Base-by-base conservation (phyloP, 2,888 invertebrate species). In the Brenthis ino region DNA sequence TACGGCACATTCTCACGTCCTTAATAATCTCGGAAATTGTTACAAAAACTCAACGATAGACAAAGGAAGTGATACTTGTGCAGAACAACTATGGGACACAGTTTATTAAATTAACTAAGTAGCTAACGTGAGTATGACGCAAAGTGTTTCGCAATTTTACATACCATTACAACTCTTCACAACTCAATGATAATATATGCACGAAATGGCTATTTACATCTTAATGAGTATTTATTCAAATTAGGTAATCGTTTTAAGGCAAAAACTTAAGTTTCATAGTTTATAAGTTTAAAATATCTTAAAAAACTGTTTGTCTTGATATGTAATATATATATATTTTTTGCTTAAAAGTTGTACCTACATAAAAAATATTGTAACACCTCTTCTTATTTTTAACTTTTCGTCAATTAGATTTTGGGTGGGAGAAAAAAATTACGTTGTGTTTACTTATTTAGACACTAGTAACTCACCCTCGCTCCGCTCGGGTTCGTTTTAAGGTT, bases 21-120 rank as follows among this genome's bases (percentile, higher is more conserved):
- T 81, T 91, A 91, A 89, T 91, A 89, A 85, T 83, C 85, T 89
- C 89, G 91, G 91, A 91, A 91, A 89, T 82, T 80, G 82, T 87
- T 87, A 89, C 89, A 92, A 91, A 91, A 91, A 90, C 88, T 79
- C 79, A 88, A 82, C 77, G 79, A 81, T 80, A 87, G 84, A 90
- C 91, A 91, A 91, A 91, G 86, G 85, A 87, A 88, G 86, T 82
- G 85, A 88, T 84, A 82, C 85, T 71, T 73, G 74, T 80, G 82
- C 81, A 84, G 85, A 85, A 85, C 84, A 81, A 77, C 80, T 83
- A 84, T 84, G 82, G 78, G 82, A 85, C 85, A 81, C 69, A 67
- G 73, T 67, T 77, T 74, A 78, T 76, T 77, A 74, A 75, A 74
- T 76, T 77, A 76, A 68, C 65, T 65, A 67, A 64, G 72, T 65